Base-by-base conservation (phyloP, 37 sponge, comb jelly and placozoan genomes). In the Eunapius fragilis region DNA sequence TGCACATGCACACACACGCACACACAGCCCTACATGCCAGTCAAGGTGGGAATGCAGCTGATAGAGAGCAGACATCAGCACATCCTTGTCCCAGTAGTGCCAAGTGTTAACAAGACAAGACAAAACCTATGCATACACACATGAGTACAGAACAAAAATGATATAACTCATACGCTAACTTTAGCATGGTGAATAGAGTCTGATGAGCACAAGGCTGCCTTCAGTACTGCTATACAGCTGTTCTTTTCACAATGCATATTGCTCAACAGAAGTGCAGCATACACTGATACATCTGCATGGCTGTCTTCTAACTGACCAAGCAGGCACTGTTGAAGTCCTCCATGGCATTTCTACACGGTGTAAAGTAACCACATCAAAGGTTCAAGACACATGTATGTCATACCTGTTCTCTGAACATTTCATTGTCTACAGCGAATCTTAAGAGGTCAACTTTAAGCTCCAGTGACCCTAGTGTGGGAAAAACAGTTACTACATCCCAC, bases 11-110 rank as follows among this genome's bases (percentile, higher is more conserved):
- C 77, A 76, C 77, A 3, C 45, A 34, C 6, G 36, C 38, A 76
- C 77, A 76, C 37, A 32, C 58, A 58, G 58, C 58, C 58, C 2
- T 74, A 88, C 88, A 69, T 75, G 76, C 87, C 81, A 81, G 69
- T 87, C 37, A 25, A 23, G 4, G 26, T 75, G 75, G 0, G 14
- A 50, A 19, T 80, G 24, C 81, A 87, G 50, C 31, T 81, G 81
- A 0, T 48, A 25, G 4, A 81, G 22, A 27, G 79, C 87, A 34
- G 69, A 73, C 32, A 11, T 24, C 10, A 81, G 25, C 13, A 87
- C 87, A 3, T 67, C 76, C 5, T 37, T 68, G 23, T 67, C 68
- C 12, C 27, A 41, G 38, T 75, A 80, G 25, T 50, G 19, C 71
- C 86, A 86, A 31, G 33, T 79, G n/a, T 71, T 70, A 0, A 79